Percentiles rank a stretch among this genome's conserved stretches.
Conservation (phyloP, 2,888 invertebrate species). For the Drosophila antonietae region DNA sequence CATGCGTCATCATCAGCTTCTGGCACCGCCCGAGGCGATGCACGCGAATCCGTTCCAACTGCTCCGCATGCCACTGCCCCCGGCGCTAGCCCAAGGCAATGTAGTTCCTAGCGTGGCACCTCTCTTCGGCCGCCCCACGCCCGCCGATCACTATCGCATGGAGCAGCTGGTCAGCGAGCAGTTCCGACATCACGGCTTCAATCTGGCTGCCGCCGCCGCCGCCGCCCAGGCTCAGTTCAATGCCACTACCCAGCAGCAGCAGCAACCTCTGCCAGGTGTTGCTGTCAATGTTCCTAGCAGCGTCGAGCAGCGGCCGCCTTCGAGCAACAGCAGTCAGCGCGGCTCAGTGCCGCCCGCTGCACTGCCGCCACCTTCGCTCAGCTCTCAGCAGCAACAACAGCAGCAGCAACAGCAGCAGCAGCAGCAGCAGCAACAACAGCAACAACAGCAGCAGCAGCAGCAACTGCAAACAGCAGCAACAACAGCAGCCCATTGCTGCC, state of each 20-base stretch:
- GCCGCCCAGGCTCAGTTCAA: conserved; percentile 87
- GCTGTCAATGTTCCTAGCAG: conserved; percentile 64
- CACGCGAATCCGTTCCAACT: conserved; percentile 91
- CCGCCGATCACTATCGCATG: conserved; percentile 92
- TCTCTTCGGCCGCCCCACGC: conserved; percentile 91
- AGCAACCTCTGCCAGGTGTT: conserved; percentile 28
- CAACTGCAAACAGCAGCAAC: conserved; percentile 37
- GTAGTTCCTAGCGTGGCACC: conserved; percentile 89
- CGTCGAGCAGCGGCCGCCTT: conserved; percentile 85
- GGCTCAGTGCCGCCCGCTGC: conserved; percentile 83
- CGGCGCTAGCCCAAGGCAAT: conserved; percentile 88
- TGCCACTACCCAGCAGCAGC: conserved; percentile 81
- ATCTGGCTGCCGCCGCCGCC: conserved; percentile 91
- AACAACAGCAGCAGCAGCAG: conserved; percentile 40
- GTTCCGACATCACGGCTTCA: conserved; percentile 91
- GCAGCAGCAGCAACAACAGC: conserved; percentile 48
- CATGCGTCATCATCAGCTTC: conserved; percentile 88
- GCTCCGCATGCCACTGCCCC: conserved; percentile 91
- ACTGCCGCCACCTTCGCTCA: conserved; percentile 72
- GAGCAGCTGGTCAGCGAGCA: conserved; percentile 93
- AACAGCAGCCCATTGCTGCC: conserved; percentile 37
- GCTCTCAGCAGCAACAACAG: conserved; percentile 65
- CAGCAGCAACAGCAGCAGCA: conserved; percentile 57
- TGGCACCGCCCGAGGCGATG: conserved; percentile 90
- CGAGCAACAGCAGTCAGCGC: conserved; percentile 82